Conservation (phyloP, 2,797 vertebrate genomes). For the Manis crassicaudata region DNA sequence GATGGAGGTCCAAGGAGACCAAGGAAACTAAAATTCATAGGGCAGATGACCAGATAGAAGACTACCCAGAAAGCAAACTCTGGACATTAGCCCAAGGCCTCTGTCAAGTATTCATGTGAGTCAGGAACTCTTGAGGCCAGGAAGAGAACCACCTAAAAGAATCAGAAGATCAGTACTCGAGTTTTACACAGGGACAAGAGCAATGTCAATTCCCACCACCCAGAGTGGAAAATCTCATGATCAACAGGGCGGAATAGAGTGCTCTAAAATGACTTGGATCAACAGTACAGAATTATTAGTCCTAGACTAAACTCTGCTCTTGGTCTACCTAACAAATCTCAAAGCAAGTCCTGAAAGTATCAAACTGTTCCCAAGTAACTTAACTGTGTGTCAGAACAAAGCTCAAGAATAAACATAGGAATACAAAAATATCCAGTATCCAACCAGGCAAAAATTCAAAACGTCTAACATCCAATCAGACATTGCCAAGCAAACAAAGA, state of each 20-base stretch:
- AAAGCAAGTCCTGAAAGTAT: not conserved
- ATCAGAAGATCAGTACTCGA: not conserved
- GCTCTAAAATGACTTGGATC: not conserved
- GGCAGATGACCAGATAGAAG: not conserved
- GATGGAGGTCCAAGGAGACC: not conserved
- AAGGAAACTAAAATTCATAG: not conserved
- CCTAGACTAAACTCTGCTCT: not conserved
- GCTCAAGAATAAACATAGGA: not conserved
- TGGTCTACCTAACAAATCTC: not conserved
- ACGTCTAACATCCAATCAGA: slow-evolving; percentile 19
- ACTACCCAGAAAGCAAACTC: not conserved
- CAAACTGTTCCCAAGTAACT: not conserved
- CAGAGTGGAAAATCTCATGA: not conserved
- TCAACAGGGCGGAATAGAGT: fast-evolving
- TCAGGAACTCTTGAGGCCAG: not conserved
- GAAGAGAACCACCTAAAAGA: not conserved
- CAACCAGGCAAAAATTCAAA: not conserved
- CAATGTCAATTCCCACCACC: not conserved
- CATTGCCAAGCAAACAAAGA: slow-evolving; percentile 2
- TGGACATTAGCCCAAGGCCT: not conserved
- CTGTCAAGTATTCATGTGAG: not conserved
- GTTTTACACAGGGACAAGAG: not conserved
- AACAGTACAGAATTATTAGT: not conserved
- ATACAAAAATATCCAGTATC: slow-evolving; percentile 21
- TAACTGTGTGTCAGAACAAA: slow-evolving; percentile 36